Conservation (phyloP, 1,140 invertebrate genomes). For the Zaprionus taronus region DNA sequence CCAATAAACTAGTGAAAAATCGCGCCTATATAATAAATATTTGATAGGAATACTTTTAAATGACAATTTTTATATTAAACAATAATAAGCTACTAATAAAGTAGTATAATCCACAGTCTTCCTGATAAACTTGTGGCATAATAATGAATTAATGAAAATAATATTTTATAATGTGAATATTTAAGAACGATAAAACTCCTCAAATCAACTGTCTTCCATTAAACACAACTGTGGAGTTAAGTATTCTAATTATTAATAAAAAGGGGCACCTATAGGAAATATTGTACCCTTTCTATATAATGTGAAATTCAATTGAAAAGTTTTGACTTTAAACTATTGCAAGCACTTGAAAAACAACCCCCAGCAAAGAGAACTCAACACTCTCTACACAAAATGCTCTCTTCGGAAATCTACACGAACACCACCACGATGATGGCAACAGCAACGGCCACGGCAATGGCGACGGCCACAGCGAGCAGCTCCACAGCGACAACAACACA, state of each 20-base stretch:
- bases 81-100: neutral
- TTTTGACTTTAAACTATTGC: neutral
- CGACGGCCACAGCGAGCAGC: constrained; percentile 22
- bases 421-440: constrained; percentile 44
- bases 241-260: neutral
- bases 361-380: neutral
- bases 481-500: constrained; percentile 29
- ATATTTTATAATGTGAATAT: neutral
- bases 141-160: constrained; percentile 6
- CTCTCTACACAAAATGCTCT: constrained; percentile 60
- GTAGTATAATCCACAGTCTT: constrained; percentile 7
- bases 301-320: constrained; percentile 7
- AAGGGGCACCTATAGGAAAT: too few species aligned
- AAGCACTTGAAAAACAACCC: constrained; percentile 18
- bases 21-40: neutral
- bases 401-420: constrained; percentile 72
- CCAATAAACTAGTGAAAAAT: neutral
- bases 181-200: neutral
- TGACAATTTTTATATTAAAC: neutral
- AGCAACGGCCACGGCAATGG: constrained; percentile 37
- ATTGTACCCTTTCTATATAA: neutral
- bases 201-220: constrained; percentile 1
- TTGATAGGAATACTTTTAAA: neutral
- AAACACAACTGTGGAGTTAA: neutral
- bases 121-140: neutral